Evolutionary conservation across 2,888 invertebrate species (phyloP).

Genomic region (Linnaemya vulpina): DNA sequence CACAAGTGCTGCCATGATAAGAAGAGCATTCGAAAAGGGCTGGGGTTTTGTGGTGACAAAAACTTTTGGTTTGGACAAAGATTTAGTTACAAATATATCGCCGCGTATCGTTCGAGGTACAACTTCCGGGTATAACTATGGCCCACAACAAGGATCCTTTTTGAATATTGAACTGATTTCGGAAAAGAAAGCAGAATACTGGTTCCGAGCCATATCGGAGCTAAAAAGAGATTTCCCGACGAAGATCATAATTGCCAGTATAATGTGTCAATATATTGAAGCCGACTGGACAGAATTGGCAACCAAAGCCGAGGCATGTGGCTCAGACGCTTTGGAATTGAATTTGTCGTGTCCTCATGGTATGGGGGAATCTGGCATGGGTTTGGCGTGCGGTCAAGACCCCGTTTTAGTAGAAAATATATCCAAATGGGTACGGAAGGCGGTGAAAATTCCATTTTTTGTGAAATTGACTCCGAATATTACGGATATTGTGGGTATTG

Average conservation of each 20-base stretch:
- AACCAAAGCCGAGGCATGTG: conserved; percentile 89
- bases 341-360: conserved; percentile 99
- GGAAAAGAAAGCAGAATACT: conserved; percentile 96
- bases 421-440: conserved; percentile 93
- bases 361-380: conserved; percentile 99
- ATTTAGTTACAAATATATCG: conserved; percentile 97
- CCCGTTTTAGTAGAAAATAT: conserved; percentile 94
- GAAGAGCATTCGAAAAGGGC: conserved; percentile 96
- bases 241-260: conserved; percentile 96
- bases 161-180: conserved; percentile 99
- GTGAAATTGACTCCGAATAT: conserved; percentile 99
- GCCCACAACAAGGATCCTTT: conserved; percentile 98
- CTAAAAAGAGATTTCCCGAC: conserved; percentile 95
- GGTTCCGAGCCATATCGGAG: conserved; percentile 94
- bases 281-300: conserved; percentile 95
- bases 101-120: conserved; percentile 97
- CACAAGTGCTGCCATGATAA: conserved; percentile 96
- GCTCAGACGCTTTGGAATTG: conserved; percentile 97
- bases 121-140: conserved; percentile 95
- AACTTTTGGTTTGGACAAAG: conserved; percentile 97
- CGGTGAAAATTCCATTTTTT: conserved; percentile 97
- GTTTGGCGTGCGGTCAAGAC: conserved; percentile 98
- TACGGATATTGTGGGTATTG: conserved; percentile 95
- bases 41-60: conserved; percentile 99
- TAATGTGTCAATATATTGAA: conserved; percentile 95